Conservation (phyloP, 2,113 vertebrate genomes). For the Lynx canadensis region DNA sequence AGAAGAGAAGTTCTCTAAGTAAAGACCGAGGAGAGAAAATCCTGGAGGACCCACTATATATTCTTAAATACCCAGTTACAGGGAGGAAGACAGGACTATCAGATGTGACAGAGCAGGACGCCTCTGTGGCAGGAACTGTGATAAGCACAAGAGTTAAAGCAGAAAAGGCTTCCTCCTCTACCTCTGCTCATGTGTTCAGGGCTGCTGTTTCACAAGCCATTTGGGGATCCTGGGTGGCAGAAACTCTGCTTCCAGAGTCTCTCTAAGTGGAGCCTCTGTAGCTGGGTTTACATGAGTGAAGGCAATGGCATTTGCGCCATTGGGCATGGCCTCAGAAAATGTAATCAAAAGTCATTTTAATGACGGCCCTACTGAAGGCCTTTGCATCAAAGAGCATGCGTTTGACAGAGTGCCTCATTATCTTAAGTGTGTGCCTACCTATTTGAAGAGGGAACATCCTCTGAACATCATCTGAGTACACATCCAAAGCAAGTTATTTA, state of each 20-base stretch:
- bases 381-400: neutral
- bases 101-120: neutral
- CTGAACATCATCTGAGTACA: neutral
- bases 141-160: neutral
- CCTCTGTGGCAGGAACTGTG: rapidly evolving
- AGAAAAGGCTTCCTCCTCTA: neutral
- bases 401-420: neutral
- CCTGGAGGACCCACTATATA: neutral
- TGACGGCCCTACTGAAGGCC: neutral
- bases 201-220: constrained; percentile 52
- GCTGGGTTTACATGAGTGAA: constrained; percentile 54
- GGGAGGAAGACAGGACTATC: neutral
- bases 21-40: neutral
- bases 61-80: neutral
- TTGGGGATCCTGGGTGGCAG: constrained; percentile 26
- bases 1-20: neutral
- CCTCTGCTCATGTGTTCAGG: constrained; percentile 48
- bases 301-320: constrained; percentile 24
- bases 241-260: constrained; percentile 69
- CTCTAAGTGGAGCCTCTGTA: constrained; percentile 42
- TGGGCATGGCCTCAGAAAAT: constrained; percentile 41
- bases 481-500: constrained; percentile 40
- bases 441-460: neutral
- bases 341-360: neutral
- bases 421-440: neutral